Conservation (phyloP, 2,113 vertebrate species). For the Myrmecophaga tridactyla region DNA sequence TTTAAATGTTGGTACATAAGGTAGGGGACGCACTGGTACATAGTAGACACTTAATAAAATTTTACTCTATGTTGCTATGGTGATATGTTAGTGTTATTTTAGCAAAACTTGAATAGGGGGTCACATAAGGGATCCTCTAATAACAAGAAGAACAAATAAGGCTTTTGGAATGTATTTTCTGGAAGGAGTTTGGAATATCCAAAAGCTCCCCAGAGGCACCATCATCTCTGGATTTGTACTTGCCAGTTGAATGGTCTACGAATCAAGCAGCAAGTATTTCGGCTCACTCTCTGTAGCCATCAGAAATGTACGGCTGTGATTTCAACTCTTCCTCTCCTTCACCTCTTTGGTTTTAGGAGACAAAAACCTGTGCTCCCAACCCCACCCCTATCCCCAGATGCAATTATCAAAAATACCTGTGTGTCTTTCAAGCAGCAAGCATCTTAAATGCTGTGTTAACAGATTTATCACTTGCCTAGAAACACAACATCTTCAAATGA, state of each 20-base stretch:
- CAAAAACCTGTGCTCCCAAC: background rate
- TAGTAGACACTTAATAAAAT: background rate
- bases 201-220: background rate
- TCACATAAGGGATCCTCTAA: background rate
- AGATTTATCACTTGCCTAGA: background rate
- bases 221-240: background rate
- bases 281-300: rapidly evolving
- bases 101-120: background rate
- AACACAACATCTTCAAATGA: background rate
- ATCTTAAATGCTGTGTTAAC: background rate
- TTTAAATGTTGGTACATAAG: background rate
- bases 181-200: background rate
- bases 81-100: background rate
- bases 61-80: background rate
- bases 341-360: background rate
- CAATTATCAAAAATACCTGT: background rate
- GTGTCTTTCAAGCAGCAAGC: background rate
- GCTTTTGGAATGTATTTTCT: background rate
- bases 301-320: background rate
- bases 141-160: background rate
- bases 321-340: background rate
- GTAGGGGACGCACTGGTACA: too few species aligned
- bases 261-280: background rate
- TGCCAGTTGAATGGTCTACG: background rate
- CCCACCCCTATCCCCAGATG: background rate